Base-by-base conservation (phyloP, 2,888 invertebrate species). In the Orthosia cruda region DNA sequence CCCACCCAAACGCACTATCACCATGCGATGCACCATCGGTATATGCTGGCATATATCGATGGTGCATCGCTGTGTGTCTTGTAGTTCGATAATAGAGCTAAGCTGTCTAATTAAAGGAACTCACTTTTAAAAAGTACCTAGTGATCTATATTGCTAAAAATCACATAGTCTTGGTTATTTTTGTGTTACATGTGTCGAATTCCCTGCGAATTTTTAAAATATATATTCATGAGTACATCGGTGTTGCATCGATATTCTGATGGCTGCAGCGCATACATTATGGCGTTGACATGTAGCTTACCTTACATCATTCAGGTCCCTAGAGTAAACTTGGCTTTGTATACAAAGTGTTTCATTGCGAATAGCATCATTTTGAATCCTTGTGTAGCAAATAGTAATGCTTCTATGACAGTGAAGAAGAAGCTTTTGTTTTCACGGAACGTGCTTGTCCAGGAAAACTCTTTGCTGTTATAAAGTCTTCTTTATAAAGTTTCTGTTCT, bases 171-270 rank as follows among this genome's bases (percentile, higher is more conserved):
- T n/a, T n/a, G n/a, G n/a, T n/a, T n/a, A n/a, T n/a, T n/a, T n/a
- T n/a, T 59, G 12, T 45, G 12, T 50, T 15, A 4, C 23, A 45
- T n/a, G 50, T 63, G 47, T 58, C 23, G 13, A 12, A 71, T 62
- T 80, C 65, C 47, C 20, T 5, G 23, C 4, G 18, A 65, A 26
- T 59, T 80, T 74, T 73, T 64, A 13, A 63, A 71, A 73, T 65
- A 50, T 47, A 65, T 81, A 75, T 78, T 81, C 63, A 76, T 81
- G 77, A 81, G 50, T 61, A 55, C 55, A 55, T 54, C 58, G 54
- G 1, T 15, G 52, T 15, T 52, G 54, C 49, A 67, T 68, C 76
- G 63, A 75, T 81, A 76, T 81, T 78, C 77, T 68, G 54, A 78
- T 64, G 55, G 54, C 15, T 52, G 20, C 67, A 23, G 40, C 45